Percentiles rank a stretch among this genome's conserved stretches.
Conservation (phyloP, 1,140 invertebrate genomes). For the Calosoma granatense region DNA sequence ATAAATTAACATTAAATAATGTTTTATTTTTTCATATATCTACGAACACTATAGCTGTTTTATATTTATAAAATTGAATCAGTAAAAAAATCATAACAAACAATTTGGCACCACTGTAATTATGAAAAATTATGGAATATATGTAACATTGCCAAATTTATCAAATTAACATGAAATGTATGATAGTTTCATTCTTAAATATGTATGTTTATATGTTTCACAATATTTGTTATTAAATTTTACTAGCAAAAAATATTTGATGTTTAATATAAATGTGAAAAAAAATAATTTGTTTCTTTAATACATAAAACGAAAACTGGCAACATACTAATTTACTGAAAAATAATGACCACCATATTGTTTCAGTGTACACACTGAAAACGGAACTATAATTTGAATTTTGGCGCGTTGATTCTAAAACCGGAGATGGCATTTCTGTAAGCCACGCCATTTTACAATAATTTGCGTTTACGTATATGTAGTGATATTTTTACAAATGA, state of each 20-base stretch:
- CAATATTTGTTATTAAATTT: background rate
- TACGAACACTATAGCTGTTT: too few species aligned
- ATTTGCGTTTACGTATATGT: background rate
- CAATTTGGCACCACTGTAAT: background rate
- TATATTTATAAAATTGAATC: too few species aligned
- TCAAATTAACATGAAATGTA: background rate
- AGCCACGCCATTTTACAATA: conserved; percentile 3
- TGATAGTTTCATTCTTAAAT: background rate
- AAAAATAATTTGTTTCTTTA: background rate
- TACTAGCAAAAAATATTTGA: too few species aligned
- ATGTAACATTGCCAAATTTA: conserved; percentile 1
- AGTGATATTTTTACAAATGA: conserved; percentile 1
- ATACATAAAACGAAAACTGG: background rate
- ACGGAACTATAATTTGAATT: conserved; percentile 8
- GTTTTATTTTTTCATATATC: too few species aligned
- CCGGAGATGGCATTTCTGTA: conserved; percentile 5
- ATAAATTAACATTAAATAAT: too few species aligned
- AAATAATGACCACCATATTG: background rate
- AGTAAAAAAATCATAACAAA: background rate
- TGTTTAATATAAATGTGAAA: too few species aligned
- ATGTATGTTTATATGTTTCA: background rate
- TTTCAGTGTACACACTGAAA: conserved; percentile 1
- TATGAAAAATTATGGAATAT: background rate
- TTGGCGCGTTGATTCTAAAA: background rate
- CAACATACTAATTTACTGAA: background rate